Base-by-base conservation (phyloP, 2,888 invertebrate species). In the Prosopocoilus inquinatus region DNA sequence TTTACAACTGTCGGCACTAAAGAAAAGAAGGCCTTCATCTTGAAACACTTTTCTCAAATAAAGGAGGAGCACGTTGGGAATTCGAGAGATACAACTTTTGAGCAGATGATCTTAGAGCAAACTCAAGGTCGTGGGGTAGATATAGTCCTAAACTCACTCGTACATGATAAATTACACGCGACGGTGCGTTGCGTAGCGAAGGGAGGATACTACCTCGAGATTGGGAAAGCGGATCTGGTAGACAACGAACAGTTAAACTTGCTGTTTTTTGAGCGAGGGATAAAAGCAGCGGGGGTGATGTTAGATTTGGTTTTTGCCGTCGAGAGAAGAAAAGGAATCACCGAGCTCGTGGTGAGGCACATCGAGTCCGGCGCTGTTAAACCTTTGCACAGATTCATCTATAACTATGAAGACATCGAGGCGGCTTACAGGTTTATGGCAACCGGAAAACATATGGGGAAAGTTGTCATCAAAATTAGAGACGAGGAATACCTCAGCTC, bases 111-210 rank as follows among this genome's bases (percentile, higher is more conserved):
- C 50, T 81, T 91, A 74, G 81, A 81, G 45, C 85, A 87, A 70
- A 96, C 96, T 0, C 78, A 83, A 61, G 96, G 96, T 34, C 84
- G 84, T 66, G 96, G 96, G 55, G 96, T 97, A 3, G 91, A 98
- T 76, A 78, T 96, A 55, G 90, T 96, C 9, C 78, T 94, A 8
- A 97, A 97, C 75, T 95, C 94, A 0, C 78, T 97, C 48, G 85
- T 95, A 1, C 94, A 92, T 67, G 95, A 96, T 43, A 94, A 95
- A 74, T 81, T 96, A 1, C 82, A 85, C 69, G 89, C 86, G 0
- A 86, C 86, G 0, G 71, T 86, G 0, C 77, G 84, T 2, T 87
- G 87, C 61, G 70, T 87, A 7, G 83, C 80, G 0, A 58, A 64
- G 1, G 75, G 80, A 1, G 86, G 93, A 7, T 80, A 86, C 55